These are phyloP conservation scores for Cryptotermes secundus DNA, from an alignment of 1,140 invertebrate species.

Conservation along the genomic window DNA sequence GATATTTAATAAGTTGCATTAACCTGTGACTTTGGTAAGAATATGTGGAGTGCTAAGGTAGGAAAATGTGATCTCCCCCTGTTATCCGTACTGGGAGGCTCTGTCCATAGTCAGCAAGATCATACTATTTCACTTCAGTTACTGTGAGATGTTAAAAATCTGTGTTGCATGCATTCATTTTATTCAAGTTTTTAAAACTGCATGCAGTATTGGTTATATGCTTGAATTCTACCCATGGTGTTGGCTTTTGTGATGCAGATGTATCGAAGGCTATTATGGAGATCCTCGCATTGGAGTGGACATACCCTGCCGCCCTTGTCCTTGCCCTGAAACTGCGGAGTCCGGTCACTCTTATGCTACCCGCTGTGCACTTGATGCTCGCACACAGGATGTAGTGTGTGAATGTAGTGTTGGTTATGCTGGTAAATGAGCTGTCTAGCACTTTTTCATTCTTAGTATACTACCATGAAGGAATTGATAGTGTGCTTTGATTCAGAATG, in stretches of 20 bases:
- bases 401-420: constrained; percentile 89
- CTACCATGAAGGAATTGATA: no score
- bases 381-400: constrained; percentile 90
- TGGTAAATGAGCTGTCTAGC: constrained; percentile 47
- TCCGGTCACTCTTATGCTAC: constrained; percentile 86
- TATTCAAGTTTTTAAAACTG: not conserved
- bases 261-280: constrained; percentile 90
- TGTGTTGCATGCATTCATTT: not conserved
- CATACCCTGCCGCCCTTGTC: constrained; percentile 90
- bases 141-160: not conserved
- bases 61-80: no score
- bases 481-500: no score
- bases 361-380: constrained; percentile 79
- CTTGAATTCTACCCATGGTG: no score
- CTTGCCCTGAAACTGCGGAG: constrained; percentile 83
- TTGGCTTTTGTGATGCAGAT: constrained; percentile 52
- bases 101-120: no score
- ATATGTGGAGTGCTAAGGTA: no score
- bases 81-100: no score
- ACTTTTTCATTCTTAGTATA: not conserved
- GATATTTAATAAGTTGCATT: no score
- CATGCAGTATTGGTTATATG: no score
- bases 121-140: not conserved
- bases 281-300: constrained; percentile 86
- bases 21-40: no score